Conservation (phyloP, 2,888 invertebrate genomes). For the Drosophila stalkeri region DNA sequence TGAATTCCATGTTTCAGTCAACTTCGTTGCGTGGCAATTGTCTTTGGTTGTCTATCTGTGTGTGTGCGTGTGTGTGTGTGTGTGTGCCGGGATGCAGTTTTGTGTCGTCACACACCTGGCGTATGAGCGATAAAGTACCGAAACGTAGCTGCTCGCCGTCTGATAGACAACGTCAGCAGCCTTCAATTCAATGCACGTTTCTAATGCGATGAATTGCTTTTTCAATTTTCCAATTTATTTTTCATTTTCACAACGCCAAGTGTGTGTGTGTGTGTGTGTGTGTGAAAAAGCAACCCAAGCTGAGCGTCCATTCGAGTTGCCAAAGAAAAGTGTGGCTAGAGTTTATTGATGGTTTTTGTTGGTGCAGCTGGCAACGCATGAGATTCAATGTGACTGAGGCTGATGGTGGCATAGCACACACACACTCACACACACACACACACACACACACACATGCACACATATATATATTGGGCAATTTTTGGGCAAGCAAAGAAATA, state of each 20-base stretch:
- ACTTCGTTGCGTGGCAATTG: constrained; percentile 35
- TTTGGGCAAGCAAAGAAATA: background rate
- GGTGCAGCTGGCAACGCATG: constrained; percentile 42
- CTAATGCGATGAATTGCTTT: constrained; percentile 79
- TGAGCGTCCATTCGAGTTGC: constrained; percentile 9
- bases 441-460: background rate
- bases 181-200: constrained; percentile 70
- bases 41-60: constrained; percentile 7
- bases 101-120: constrained; percentile 55
- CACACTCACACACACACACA: constrained; percentile 6
- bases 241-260: constrained; percentile 60
- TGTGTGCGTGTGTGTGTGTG: too few relatives aligned
- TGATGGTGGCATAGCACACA: background rate
- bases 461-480: background rate
- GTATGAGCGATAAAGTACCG: constrained; percentile 51
- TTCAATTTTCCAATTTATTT: constrained; percentile 80
- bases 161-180: constrained; percentile 42
- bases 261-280: constrained; percentile 7
- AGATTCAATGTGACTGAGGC: constrained; percentile 9
- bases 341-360: constrained; percentile 62
- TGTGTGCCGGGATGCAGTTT: constrained; percentile 5
- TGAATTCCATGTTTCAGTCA: background rate
- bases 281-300: background rate
- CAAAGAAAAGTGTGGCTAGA: constrained; percentile 35
- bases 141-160: constrained; percentile 7